A percentile compares a stretch with the other conserved stretches of the same genome.
Conservation (phyloP, 2,113 vertebrate genomes). For the Pitta sordida region DNA sequence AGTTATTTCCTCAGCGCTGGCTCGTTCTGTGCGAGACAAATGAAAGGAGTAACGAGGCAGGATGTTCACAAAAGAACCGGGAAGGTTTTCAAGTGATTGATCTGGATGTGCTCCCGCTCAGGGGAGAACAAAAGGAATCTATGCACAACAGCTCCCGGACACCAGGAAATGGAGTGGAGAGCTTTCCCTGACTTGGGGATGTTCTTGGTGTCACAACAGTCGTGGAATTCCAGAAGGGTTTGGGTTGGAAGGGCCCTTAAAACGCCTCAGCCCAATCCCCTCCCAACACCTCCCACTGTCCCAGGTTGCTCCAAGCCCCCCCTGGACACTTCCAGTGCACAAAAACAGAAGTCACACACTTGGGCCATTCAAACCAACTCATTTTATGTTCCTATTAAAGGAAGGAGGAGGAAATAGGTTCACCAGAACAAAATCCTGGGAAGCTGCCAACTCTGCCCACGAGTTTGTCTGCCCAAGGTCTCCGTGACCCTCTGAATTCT, state of each 20-base stretch:
- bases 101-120: not conserved
- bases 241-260: not conserved
- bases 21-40: not conserved
- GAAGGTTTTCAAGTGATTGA: not conserved
- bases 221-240: not conserved
- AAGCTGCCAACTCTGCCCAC: not conserved
- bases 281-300: not conserved
- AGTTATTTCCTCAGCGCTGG: not conserved
- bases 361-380: not conserved
- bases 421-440: not conserved
- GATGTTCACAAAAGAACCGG: not conserved
- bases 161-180: not conserved
- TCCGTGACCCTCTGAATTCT: not conserved
- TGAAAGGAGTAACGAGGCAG: not conserved
- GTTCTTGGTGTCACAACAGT: accelerated
- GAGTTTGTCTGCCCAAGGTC: not conserved
- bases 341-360: not conserved
- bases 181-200: not conserved
- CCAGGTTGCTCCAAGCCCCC: not conserved
- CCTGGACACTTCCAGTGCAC: not conserved
- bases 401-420: not conserved
- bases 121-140: not conserved
- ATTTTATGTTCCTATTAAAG: not conserved
- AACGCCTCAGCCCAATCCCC: not conserved
- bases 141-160: not conserved